Evolutionary conservation across 2,113 vertebrate species (phyloP).

Genomic region (Pungitius pungitius): DNA sequence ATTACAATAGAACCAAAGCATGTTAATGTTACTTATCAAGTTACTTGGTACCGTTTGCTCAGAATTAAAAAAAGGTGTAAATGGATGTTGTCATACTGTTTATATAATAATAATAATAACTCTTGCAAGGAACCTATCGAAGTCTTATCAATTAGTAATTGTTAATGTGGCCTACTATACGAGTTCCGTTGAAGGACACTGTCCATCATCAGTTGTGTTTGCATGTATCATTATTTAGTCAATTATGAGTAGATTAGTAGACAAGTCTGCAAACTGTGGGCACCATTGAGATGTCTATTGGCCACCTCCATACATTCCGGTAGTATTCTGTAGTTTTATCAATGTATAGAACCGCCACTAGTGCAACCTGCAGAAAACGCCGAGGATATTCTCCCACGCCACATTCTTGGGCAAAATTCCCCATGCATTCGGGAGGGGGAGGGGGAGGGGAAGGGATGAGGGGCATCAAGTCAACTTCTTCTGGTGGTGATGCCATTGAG

Average conservation of each 20-base stretch:
- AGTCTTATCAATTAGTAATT: not conserved
- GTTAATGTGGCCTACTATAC: not conserved
- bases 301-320: not conserved
- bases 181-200: not conserved
- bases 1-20: too few species aligned
- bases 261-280: not conserved
- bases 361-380: slow-evolving; percentile 6
- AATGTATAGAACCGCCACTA: too few species aligned
- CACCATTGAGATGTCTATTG: not conserved
- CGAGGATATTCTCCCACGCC: not conserved
- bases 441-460: too few species aligned
- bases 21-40: too few species aligned
- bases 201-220: not conserved
- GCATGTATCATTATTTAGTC: not conserved
- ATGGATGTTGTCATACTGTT: too few species aligned
- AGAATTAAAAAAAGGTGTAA: too few species aligned
- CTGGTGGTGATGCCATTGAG: too few species aligned
- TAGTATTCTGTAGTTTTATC: not conserved
- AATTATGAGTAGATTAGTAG: not conserved
- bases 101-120: not conserved
- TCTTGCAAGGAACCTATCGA: not conserved
- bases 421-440: too few species aligned
- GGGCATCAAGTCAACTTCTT: too few species aligned
- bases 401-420: not conserved
- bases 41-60: too few species aligned